Evolutionary conservation across 1,140 invertebrate genomes (phyloP), one percentile per base, ranked within the genome.

Genomic region (Paraescarpia echinospica): DNA sequence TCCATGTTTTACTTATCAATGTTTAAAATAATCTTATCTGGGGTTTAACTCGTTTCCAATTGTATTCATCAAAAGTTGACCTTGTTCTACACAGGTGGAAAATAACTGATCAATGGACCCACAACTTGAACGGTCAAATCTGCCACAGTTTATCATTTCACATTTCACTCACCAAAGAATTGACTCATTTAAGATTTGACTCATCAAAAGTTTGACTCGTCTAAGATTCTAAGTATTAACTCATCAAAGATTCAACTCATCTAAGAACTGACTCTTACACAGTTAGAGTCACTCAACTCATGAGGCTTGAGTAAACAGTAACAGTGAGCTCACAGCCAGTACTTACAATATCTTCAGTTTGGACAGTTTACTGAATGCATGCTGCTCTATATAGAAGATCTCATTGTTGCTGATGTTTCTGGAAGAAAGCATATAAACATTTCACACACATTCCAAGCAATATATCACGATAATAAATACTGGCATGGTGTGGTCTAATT

Each of bases 391-490:
- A 48, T 14, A 91, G 48, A 91, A 91, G 18, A 91, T 91, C 48
- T 91, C 14, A 33, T 91, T 91, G 91, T 91, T 91, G 41, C 91
- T 91, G 34, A 91, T 35, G 48, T 91, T 91, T 48, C 91, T 91
- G 91, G n/a, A 51, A 48, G 41, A 48, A 35, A 91, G 1, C 6
- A 91, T 2, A 48, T n/a, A 27, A 14, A 59, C 33, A 48, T 41
- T 41, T 48, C 41, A 35, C n/a, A 18, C 22, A 77, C 59, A 22
- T 77, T 22, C 4, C 9, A 77, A 77, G 22, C 12, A 41, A 41
- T 41, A 41, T 27, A 77, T 77, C 22, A 77, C 22, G 59, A 77
- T 77, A 77, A 31, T 77, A 27, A 77, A 77, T 77, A 2, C 59
- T 77, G 22, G 8, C n/a, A n/a, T n/a, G n/a, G n/a, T n/a, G n/a